Conservation (phyloP, 2,888 invertebrate species). For the Dastarcus helophoroides region DNA sequence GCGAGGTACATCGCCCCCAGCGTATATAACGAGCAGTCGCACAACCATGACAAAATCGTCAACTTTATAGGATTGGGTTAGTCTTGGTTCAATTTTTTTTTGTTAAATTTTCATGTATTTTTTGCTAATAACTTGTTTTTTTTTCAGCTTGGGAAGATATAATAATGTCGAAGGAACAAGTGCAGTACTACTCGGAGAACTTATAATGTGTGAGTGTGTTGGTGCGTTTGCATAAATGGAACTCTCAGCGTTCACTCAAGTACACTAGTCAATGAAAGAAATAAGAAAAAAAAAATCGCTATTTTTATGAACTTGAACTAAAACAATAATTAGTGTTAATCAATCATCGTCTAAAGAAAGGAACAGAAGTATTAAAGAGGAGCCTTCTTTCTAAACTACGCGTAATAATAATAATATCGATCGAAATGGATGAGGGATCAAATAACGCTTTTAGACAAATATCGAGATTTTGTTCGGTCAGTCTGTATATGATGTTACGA, state of each 20-base stretch:
- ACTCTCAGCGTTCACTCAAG: background rate
- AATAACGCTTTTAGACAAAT: too few relatives aligned
- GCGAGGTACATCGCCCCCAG: constrained; percentile 37
- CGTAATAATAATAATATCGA: too few relatives aligned
- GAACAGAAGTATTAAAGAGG: constrained; percentile 9
- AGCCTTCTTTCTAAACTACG: too few relatives aligned
- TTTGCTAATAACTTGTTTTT: constrained; percentile 11
- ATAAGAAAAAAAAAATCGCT: background rate
- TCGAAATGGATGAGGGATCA: too few relatives aligned
- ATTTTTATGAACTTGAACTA: background rate
- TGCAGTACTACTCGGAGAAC: constrained; percentile 42
- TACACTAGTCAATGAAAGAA: background rate
- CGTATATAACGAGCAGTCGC: constrained; percentile 34
- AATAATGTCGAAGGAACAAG: constrained; percentile 42
- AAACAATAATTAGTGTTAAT: too few relatives aligned
- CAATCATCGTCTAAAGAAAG: constrained; percentile 2
- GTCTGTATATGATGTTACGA: too few relatives aligned
- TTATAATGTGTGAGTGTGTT: background rate
- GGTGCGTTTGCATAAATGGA: background rate
- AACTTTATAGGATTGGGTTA: constrained; percentile 49
- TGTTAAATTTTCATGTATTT: background rate
- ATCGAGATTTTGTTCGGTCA: too few relatives aligned
- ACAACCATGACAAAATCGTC: constrained; percentile 51
- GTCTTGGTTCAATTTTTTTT: background rate
- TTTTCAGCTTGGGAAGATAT: constrained; percentile 63